Evolutionary conservation across 1,140 invertebrate species (phyloP).

Genomic region (Lysiphlebus fabarum): DNA sequence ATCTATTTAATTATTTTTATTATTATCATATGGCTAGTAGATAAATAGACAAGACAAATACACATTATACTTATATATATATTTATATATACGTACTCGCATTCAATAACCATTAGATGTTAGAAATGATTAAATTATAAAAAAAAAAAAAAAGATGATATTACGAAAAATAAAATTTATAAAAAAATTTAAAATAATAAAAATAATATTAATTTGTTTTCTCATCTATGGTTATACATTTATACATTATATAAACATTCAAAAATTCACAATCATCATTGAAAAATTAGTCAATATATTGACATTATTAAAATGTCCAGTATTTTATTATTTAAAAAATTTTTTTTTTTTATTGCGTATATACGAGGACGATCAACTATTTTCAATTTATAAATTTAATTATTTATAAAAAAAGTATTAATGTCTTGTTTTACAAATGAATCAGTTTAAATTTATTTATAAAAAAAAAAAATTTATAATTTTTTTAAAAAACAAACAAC

Average conservation of each 20-base stretch:
- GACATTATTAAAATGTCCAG: too few species aligned
- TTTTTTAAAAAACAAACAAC: constrained; percentile 6
- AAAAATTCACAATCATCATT: constrained; percentile 1
- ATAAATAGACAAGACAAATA: constrained; percentile 47
- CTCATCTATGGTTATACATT: background rate
- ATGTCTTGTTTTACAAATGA: too few species aligned
- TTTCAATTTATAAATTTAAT: background rate
- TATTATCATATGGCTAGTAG: constrained; percentile 31
- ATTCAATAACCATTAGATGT: background rate
- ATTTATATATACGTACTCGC: constrained; percentile 27
- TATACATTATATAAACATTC: background rate
- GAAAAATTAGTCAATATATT: too few species aligned
- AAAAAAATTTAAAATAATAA: background rate
- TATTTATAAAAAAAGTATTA: too few species aligned
- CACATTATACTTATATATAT: constrained; percentile 41
- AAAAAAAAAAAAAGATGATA: background rate
- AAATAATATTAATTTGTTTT: constrained; percentile 10
- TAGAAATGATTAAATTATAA: constrained; percentile 19
- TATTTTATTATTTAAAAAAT: background rate
- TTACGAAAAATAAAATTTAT: constrained; percentile 19
- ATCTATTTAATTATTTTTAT: constrained; percentile 6
- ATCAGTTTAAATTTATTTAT: too few species aligned
- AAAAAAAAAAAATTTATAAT: background rate
- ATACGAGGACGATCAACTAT: constrained; percentile 22
- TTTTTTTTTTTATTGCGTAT: too few species aligned